Conservation (phyloP, 2,797 vertebrate genomes). For the Neosilurus mollespiculum region DNA sequence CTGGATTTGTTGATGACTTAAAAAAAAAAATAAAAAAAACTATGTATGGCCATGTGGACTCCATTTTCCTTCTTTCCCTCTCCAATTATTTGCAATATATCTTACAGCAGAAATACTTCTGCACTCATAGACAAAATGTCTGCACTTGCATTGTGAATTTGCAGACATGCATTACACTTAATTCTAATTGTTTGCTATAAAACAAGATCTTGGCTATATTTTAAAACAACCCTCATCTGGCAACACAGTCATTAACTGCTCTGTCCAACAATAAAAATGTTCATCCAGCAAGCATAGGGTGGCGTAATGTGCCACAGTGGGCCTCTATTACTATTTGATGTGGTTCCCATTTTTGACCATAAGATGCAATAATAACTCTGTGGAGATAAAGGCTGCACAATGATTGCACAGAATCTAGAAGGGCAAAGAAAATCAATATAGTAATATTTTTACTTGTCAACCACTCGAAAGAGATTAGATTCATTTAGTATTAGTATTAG, state of each 20-base stretch:
- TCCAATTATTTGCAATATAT: not conserved
- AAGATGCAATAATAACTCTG: not conserved
- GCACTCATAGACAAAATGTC: not conserved
- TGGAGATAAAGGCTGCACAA: not conserved
- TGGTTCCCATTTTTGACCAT: not conserved
- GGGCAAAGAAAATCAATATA: not conserved
- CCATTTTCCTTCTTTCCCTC: not conserved
- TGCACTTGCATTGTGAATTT: not conserved
- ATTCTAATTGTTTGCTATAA: not conserved
- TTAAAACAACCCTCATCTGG: not conserved
- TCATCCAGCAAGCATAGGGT: not conserved
- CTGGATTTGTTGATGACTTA: too few species aligned
- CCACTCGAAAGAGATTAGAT: not conserved
- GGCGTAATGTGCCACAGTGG: not conserved
- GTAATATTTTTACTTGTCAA: not conserved
- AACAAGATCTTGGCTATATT: not conserved
- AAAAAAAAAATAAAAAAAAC: too few species aligned
- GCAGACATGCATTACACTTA: not conserved
- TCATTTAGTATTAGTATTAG: not conserved
- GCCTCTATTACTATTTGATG: not conserved
- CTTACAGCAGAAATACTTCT: not conserved
- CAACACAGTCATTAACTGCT: not conserved
- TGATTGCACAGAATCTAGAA: not conserved
- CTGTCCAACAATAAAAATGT: not conserved
- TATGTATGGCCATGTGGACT: not conserved